These are phyloP conservation scores for Euzetes globulus DNA, from an alignment of 2,888 invertebrate species.

Conservation along the genomic window DNA sequence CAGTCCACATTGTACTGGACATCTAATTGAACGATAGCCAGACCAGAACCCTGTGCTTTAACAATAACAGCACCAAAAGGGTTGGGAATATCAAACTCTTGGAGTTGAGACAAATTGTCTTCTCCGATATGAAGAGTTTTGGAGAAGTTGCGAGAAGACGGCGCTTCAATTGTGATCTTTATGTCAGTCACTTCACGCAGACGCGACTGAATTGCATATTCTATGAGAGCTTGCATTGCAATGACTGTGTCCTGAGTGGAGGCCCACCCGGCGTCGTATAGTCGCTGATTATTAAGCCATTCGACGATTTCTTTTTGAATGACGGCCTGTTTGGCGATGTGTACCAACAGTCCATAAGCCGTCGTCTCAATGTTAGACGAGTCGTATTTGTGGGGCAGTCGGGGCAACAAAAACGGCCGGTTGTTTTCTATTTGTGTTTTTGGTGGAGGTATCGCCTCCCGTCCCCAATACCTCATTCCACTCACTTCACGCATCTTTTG, in stretches of 20 bases:
- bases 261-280: slow-evolving; percentile 80
- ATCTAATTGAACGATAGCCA: slow-evolving; percentile 85
- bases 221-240: slow-evolving; percentile 78
- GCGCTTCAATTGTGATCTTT: slow-evolving; percentile 72
- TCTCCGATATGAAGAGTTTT: slow-evolving; percentile 47
- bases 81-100: slow-evolving; percentile 75
- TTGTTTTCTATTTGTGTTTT: slow-evolving; percentile 62
- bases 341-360: slow-evolving; percentile 79
- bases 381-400: slow-evolving; percentile 79
- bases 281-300: slow-evolving; percentile 79
- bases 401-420: slow-evolving; percentile 77
- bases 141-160: slow-evolving; percentile 61
- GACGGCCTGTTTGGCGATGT: slow-evolving; percentile 73
- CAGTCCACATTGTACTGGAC: slow-evolving; percentile 86
- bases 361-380: slow-evolving; percentile 86
- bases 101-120: slow-evolving; percentile 68
- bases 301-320: slow-evolving; percentile 76
- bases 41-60: slow-evolving; percentile 84
- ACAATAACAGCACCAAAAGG: slow-evolving; percentile 93
- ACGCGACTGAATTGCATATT: slow-evolving; percentile 75
- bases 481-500: slow-evolving; percentile 61
- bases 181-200: slow-evolving; percentile 74
- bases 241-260: slow-evolving; percentile 83
- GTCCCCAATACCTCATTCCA: slow-evolving; percentile 77
- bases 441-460: slow-evolving; percentile 61